Base-by-base conservation (phyloP, 2,888 invertebrate species). In the Cyclophora punctaria region DNA sequence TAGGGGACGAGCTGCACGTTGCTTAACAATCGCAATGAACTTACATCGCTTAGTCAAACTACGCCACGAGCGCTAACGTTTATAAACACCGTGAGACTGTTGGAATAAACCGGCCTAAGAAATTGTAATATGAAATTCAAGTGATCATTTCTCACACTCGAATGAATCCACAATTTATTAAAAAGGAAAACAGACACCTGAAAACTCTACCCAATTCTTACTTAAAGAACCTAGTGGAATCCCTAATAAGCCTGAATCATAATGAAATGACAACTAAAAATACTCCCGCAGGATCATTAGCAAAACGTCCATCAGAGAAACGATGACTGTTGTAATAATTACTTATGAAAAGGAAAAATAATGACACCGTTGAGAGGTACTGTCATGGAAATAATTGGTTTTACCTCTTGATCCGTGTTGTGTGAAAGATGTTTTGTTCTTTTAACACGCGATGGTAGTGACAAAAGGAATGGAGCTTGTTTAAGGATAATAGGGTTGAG, bases 271-370 rank as follows among this genome's bases (percentile, higher is more conserved):
- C 59, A 58, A 55, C 50, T 56, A 51, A 59, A 59, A 58, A 58
- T 53, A 57, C 54, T 53, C 56, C 47, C 49, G 42, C 52, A 49
- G 52, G 64, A 68, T 70, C 70, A 71, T 71, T 71, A 73, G 66
- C 63, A 58, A 57, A 52, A 62, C 54, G 64, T 66, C 65, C 71
- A 71, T 73, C 70, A 71, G 71, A 52, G 57, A 62, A 69, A 63
- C 48, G 71, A 68, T 71, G 71, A 73, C 69, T 68, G 59, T 64
- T 66, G 59, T 62, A 59, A 64, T 66, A 68, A 70, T 69, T 67
- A 66, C 53, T 56, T 61, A 62, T 54, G 58, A 63, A 57, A 62
- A 62, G 56, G 58, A 63, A 60, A 57, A 62, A 37, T 59, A 60
- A 63, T 54, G 53, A 49, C 50, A 40, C 33, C 46, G 20, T 20